A percentile compares a stretch with the other conserved stretches of the same genome.
phyloP scores from a whole-genome alignment of 1,140 invertebrate species.

The Anastrepha ludens region DNA sequence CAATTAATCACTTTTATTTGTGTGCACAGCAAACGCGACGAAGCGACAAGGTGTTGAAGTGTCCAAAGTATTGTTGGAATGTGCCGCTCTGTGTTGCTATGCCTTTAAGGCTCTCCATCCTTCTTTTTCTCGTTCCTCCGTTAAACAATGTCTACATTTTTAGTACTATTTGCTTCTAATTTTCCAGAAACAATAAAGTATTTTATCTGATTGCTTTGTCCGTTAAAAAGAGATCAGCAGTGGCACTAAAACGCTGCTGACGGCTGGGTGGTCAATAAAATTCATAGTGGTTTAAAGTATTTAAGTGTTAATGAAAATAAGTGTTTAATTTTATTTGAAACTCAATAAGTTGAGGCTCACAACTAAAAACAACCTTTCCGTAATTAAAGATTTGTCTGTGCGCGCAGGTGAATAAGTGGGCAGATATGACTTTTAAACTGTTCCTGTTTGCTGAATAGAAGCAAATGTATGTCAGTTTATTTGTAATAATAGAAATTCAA shows the following conservation, averaged over 20 bases:
- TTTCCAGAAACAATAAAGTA: background rate
- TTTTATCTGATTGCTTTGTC: background rate
- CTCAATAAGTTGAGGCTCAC: background rate
- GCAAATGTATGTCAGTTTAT: background rate
- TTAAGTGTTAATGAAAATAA: background rate
- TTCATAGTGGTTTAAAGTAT: background rate
- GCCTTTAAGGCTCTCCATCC: background rate
- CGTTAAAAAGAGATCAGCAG: background rate
- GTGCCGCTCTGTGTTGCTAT: background rate
- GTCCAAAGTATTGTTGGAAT: background rate
- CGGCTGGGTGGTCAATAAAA: background rate
- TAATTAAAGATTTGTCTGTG: background rate
- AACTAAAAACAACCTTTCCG: background rate
- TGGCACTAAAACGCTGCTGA: background rate
- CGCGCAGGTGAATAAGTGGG: background rate
- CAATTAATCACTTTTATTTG: constrained; percentile 24
- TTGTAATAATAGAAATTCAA: no score
- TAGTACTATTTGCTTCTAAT: background rate
- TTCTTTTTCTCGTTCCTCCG: background rate
- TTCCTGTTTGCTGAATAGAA: background rate
- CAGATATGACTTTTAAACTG: background rate
- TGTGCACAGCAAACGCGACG: background rate
- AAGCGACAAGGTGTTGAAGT: background rate
- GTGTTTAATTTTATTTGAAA: background rate
- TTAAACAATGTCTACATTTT: no score